Evolutionary conservation across 2,888 invertebrate species (phyloP).

Genomic region (Helleia helle): DNA sequence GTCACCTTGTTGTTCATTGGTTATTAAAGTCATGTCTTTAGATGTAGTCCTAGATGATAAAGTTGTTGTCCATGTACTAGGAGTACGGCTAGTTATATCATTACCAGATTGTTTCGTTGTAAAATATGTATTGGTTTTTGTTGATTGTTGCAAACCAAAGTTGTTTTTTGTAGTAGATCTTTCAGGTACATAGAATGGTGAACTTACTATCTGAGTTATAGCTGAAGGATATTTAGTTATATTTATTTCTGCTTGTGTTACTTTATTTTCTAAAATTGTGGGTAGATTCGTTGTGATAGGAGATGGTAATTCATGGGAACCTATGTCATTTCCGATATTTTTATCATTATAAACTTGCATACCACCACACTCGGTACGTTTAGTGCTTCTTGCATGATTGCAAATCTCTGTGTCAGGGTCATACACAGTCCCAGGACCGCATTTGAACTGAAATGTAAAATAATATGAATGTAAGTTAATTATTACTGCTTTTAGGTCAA

Average conservation of each 20-base stretch:
- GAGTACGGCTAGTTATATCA: not conserved
- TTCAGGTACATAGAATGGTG: not conserved
- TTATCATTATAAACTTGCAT: conserved; percentile 18
- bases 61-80: not conserved
- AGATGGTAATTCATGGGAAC: conserved; percentile 38
- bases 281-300: conserved; percentile 39
- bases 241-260: conserved; percentile 6
- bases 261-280: conserved; percentile 20
- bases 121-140: not conserved
- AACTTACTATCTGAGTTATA: not conserved
- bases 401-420: conserved; percentile 79
- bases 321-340: conserved; percentile 60
- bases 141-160: not conserved
- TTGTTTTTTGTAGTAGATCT: not conserved
- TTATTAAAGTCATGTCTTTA: conserved; percentile 11
- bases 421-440: conserved; percentile 83
- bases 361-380: conserved; percentile 78
- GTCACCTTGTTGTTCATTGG: conserved; percentile 23
- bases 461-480: too few relatives aligned
- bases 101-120: not conserved
- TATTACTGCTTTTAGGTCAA: too few relatives aligned
- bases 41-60: conserved; percentile 1
- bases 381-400: conserved; percentile 80
- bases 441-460: conserved; percentile 74
- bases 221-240: not conserved